Conservation (phyloP, 2,888 invertebrate genomes). For the Rhopalosiphum nymphaeae region DNA sequence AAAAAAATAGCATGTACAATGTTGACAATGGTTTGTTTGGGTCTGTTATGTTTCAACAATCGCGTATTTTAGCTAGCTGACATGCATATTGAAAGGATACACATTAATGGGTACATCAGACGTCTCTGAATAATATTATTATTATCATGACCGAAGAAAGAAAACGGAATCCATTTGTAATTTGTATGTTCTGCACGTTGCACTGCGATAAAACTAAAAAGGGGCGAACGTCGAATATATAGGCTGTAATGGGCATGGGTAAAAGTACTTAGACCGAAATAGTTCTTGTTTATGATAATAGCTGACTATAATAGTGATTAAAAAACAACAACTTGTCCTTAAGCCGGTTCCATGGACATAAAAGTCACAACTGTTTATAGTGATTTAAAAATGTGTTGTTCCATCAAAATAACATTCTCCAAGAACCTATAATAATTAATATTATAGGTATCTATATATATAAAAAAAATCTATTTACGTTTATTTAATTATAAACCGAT, state of each 20-base stretch:
- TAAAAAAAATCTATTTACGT: not conserved
- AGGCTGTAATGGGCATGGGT: not conserved
- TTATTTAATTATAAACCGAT: not conserved
- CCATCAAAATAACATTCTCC: not conserved
- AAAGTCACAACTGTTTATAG: slow-evolving; percentile 15
- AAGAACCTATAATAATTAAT: not conserved
- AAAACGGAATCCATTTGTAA: not conserved
- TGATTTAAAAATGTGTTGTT: slow-evolving; percentile 8
- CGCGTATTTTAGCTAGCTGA: not conserved
- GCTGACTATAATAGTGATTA: not conserved
- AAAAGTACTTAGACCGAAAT: slow-evolving; percentile 2
- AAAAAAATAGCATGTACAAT: not conserved
- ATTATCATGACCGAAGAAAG: not conserved
- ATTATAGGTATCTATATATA: not conserved
- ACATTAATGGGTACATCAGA: not conserved
- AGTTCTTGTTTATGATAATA: not conserved
- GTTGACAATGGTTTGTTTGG: not conserved
- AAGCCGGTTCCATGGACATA: not conserved
- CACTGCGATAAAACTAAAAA: not conserved
- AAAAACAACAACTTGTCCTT: not conserved
- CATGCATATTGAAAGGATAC: not conserved
- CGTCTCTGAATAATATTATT: not conserved
- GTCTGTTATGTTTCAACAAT: not conserved
- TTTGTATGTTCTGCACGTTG: slow-evolving; percentile 36
- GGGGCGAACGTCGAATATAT: slow-evolving; percentile 10